Base-by-base conservation (phyloP, 2,888 invertebrate genomes). In the Eupeodes latifasciatus region DNA sequence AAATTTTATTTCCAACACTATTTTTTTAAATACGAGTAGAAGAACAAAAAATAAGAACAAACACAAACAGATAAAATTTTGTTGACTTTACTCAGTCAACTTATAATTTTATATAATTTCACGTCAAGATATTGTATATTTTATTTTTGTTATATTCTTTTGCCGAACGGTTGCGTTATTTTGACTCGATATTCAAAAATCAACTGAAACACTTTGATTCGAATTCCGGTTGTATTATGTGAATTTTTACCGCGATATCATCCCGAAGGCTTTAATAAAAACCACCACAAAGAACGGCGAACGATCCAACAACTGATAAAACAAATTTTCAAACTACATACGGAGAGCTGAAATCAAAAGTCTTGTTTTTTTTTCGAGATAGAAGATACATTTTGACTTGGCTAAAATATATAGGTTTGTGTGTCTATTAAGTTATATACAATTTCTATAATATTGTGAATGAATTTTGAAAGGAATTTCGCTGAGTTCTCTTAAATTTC, bases 401-500 rank as follows among this genome's bases (percentile, higher is more conserved):
- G 12, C 44, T 47, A 19, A 12, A 16, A 16, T 12, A 16, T 12
- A 5, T 0, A 7, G 9, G 19, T 19, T 5, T 19, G 10, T n/a
- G 27, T 27, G 27, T 27, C 27, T 27, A 27, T 27, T 27, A 27
- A 27, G 27, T 27, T 27, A 27, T 27, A 27, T 27, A 27, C 27
- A 27, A 27, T 27, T 27, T 27, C 27, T 27, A 27, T 27, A 27
- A 62, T 19, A 64, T 5, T 44, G 62, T 14, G 19, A 19, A 16
- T 47, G 64, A 64, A 19, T 40, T 14, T 47, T 40, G 7, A 7
- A 47, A 5, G 19, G 3, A 71, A 40, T 66, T 87, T 87, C 86
- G 86, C 86, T 62, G 53, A 76, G 71, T 83, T 87, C 79, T 82
- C 86, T 87, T 82, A 78, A 71, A 59, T 66, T 59, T 51, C 14